Evolutionary conservation across 1,140 invertebrate species (phyloP), one percentile per base, ranked within the genome.

Genomic region (Dermatophagoides farinae): DNA sequence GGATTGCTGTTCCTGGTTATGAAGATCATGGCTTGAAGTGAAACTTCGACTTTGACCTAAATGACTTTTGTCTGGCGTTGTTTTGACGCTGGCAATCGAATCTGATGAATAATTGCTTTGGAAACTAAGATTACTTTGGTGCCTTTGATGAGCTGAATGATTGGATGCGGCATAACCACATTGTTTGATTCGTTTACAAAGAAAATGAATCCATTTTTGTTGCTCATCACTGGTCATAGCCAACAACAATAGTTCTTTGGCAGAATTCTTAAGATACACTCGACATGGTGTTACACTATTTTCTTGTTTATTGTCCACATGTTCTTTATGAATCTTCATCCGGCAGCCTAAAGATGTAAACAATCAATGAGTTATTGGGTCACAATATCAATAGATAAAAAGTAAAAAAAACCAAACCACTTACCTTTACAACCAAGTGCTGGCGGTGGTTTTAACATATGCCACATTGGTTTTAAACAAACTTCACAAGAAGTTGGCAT

Each of bases 401-500:
- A 1, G 12, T 6, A 8, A 16, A 10, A 43, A 60, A 4, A 57
- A 49, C n/a, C n/a, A 55, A 59, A 39, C 50, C 64, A 79, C 80
- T 77, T 77, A 90, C 88, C 77, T 79, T 88, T 80, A 75, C 93
- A 98, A 75, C 97, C 93, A 62, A 96, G 78, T 54, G 93, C 92
- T 64, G 88, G 85, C 51, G 92, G 92, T 61, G 93, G 92, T 70
- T 89, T 82, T 71, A 97, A 86, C 81, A 97, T 87, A 72, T 95
- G 85, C 88, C 90, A 97, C 57, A 97, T 77, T 66, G 90, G 89
- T 71, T 90, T 92, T 39, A 88, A 82, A 79, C 93, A 98, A 54
- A 89, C 84, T 76, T 98, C 93, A 76, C 93, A 98, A 62, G 86
- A 86, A 1, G 93, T 95, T 40, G 92, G 92, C 81, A 96, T 97